phyloP scores from a whole-genome alignment of 2,888 invertebrate genomes.

The Euzetes globulus region DNA sequence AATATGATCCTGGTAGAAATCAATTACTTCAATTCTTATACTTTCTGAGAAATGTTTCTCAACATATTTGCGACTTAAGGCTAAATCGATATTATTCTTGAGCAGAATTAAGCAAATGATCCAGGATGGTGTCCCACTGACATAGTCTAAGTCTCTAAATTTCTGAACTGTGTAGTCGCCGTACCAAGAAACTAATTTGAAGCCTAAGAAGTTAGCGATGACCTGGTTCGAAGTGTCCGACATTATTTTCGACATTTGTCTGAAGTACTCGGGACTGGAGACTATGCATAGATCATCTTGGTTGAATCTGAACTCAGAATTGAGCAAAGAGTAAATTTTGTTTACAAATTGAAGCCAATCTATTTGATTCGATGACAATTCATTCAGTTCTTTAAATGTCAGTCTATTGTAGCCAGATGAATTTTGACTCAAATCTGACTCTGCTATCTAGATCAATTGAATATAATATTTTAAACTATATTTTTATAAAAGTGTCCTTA shows the following conservation, averaged over 20 bases:
- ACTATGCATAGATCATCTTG: background rate
- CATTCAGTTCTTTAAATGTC: background rate
- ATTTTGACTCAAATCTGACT: background rate
- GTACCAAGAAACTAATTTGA: background rate
- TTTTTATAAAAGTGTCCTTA: too few species aligned
- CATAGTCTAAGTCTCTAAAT: background rate
- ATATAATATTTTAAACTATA: too few species aligned
- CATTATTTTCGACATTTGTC: background rate
- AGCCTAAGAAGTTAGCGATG: background rate
- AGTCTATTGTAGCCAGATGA: background rate
- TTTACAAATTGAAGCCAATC: background rate
- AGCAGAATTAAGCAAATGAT: background rate
- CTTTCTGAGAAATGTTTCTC: background rate
- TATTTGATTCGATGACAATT: background rate
- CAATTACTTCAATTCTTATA: background rate
- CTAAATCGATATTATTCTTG: background rate
- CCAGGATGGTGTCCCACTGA: background rate
- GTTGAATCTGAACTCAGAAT: background rate
- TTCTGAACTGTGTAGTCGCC: background rate
- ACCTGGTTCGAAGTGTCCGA: background rate
- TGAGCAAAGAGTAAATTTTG: background rate
- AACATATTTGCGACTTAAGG: conserved; percentile 11
- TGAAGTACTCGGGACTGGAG: background rate
- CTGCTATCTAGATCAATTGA: too few species aligned
- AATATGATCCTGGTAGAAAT: background rate